These are phyloP conservation scores for Agapetus fuscipes DNA, from an alignment of 2,888 invertebrate species.

Conservation along the genomic window DNA sequence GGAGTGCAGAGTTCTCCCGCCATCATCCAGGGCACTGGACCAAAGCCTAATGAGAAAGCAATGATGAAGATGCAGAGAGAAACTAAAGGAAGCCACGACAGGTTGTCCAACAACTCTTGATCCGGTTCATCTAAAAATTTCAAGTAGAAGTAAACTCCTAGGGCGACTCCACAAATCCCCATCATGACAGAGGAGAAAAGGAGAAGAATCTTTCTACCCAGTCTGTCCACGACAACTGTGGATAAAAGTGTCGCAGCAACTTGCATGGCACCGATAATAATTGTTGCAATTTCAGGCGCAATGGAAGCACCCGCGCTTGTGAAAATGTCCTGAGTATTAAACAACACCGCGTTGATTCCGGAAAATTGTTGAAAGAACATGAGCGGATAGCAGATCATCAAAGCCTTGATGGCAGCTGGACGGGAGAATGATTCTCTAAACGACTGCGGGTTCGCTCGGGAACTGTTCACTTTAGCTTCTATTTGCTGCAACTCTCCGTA, in stretches of 20 bases:
- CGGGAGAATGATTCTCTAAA: slow-evolving; percentile 48
- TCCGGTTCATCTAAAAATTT: slow-evolving; percentile 26
- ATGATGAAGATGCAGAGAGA: slow-evolving; percentile 68
- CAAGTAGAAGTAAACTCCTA: slow-evolving; percentile 62
- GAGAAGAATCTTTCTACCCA: slow-evolving; percentile 70
- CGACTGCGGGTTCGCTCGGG: slow-evolving; percentile 44
- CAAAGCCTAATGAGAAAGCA: slow-evolving; percentile 75
- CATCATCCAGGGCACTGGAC: slow-evolving; percentile 85
- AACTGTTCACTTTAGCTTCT: slow-evolving; percentile 44
- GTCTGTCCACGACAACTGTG: slow-evolving; percentile 67
- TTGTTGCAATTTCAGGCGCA: slow-evolving; percentile 52
- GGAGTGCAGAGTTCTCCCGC: slow-evolving; percentile 70
- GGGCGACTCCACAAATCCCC: slow-evolving; percentile 56
- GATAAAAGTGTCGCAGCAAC: slow-evolving; percentile 65
- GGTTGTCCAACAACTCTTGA: slow-evolving; percentile 35
- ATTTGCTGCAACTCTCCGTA: slow-evolving; percentile 55
- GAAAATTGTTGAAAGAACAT: slow-evolving; percentile 88
- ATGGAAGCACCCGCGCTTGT: slow-evolving; percentile 50
- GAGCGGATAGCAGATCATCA: slow-evolving; percentile 63
- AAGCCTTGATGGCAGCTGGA: slow-evolving; percentile 54
- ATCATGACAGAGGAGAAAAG: slow-evolving; percentile 61
- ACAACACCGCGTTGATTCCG: slow-evolving; percentile 76
- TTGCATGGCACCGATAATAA: slow-evolving; percentile 78
- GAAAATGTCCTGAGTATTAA: slow-evolving; percentile 71
- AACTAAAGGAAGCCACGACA: slow-evolving; percentile 67